Base-by-base conservation (phyloP, 1,140 invertebrate species). In the Stegodyphus mimosarum region DNA sequence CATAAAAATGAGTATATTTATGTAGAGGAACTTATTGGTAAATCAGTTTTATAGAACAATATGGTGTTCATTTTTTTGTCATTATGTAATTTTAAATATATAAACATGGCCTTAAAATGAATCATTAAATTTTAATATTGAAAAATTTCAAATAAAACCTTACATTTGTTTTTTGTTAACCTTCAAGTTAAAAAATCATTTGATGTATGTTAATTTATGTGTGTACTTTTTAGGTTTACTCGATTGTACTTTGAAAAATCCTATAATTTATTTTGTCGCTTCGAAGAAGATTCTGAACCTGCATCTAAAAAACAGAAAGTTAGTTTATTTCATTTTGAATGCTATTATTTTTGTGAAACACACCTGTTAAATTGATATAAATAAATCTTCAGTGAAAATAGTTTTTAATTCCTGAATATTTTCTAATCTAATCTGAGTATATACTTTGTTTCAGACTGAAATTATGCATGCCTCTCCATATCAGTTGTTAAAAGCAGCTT, bases 241-340 rank as follows among this genome's bases (percentile, higher is more conserved):
- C 53, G 13, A 18, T 51, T 13, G 4, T 84, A 75, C n/a, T 84
- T 84, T 69, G 64, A 84, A 33, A 76, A 84, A n/a, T 53, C 63
- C n/a, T 51, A 13, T 7, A 69, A 60, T 70, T 70, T 84, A 13
- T 84, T 84, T 55, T 76, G 73, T 55, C 73, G 81, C 15, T 84
- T 67, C 60, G 73, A 75, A 76, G 73, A 76, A 69, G 53, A 11
- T 1, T 60, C 55, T 48, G 81, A 53, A 11, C 15, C 71, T 6
- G 70, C 55, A 69, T 63, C 63, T 69, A 60, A 60, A 5, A 76
- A 84, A 64, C n/a, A 9, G 2, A 79, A 79, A 13, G 64, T 70
- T 33, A 53, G 33, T 33, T 33, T 33, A 33, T 33, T 18, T 74
- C 2, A 60, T 60, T 60, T 5, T 60, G 55, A 60, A 2, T 10